Base-by-base conservation (phyloP, 1,140 invertebrate species). In the Cyclargus thomasi region DNA sequence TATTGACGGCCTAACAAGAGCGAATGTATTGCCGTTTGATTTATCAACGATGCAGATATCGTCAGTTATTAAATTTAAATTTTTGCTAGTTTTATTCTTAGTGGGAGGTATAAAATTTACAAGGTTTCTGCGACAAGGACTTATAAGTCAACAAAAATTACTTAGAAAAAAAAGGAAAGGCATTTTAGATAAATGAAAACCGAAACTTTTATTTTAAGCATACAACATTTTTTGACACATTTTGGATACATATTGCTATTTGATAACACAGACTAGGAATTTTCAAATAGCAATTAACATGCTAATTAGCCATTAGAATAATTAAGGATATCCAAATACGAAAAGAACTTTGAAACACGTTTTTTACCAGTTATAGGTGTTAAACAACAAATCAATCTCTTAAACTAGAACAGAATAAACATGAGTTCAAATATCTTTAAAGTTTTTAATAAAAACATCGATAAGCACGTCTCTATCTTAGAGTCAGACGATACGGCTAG, bases 401-500 rank as follows among this genome's bases (percentile, higher is more conserved):
- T 7, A 29, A 29, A 29, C 2, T 29, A 8, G 29, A 5, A 29
- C 29, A 29, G 29, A 29, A 29, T 29, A 29, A 29, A 29, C 29
- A 29, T 29, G 29, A 29, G 5, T 29, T 29, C 8, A 29, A 29
- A 29, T 29, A 29, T 29, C 39, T 8, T 1, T 47, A 47, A 47
- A 16, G 14, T 2, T 47, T 47, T 47, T 2, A 47, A 14, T 47
- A 1, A 11, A 47, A 55, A 59, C 20, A 59, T 59, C 20, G 55
- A 59, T 11, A 21, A 59, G 0, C 18, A 18, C 18, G 18, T 1
- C 55, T 8, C 55, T 59, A 3, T 17, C 55, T 59, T 11, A 20
- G 17, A 21, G 21, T 67, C 65, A 63, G 68, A 57, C 67, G 63
- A 66, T 70, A 64, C 57, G 70, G 67, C 62, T 59, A 35, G 65